Evolutionary conservation across 2,888 invertebrate genomes (phyloP).

Genomic region (Aphidius colemani): DNA sequence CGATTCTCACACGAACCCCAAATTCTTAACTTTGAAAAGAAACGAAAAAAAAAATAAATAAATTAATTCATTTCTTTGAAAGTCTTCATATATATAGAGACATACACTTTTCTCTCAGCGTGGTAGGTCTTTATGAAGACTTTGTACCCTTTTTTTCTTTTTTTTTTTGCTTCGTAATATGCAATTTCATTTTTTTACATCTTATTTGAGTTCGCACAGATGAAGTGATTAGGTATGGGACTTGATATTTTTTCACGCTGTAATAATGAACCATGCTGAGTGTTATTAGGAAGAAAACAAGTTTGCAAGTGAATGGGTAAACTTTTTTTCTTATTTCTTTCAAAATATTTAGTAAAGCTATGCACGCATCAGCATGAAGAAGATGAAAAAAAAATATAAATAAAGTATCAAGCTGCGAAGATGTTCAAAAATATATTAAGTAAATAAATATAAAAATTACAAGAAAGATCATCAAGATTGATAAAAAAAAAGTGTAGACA

Average conservation of each 20-base stretch:
- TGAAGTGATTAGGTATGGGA: conserved; percentile 18
- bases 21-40: background rate
- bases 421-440: no score
- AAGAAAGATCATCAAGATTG: background rate
- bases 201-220: conserved; percentile 2
- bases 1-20: conserved; percentile 4
- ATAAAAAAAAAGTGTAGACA: background rate
- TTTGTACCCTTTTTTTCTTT: conserved; percentile 12
- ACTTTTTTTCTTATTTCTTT: conserved; percentile 7
- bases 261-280: no score
- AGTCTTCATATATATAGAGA: background rate
- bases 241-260: no score
- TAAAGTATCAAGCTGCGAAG: no score
- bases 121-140: conserved; percentile 8
- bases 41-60: no score
- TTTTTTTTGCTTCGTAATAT: conserved; percentile 19
- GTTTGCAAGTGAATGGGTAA: no score
- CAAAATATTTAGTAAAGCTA: conserved; percentile 3
- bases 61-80: conserved; percentile 1
- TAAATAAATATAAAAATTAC: background rate
- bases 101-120: background rate
- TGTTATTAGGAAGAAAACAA: no score
- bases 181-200: conserved; percentile 18
- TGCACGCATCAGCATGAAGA: no score
- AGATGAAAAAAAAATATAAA: no score